Conservation (phyloP, 2,113 vertebrate genomes). For the Eira barbara region DNA sequence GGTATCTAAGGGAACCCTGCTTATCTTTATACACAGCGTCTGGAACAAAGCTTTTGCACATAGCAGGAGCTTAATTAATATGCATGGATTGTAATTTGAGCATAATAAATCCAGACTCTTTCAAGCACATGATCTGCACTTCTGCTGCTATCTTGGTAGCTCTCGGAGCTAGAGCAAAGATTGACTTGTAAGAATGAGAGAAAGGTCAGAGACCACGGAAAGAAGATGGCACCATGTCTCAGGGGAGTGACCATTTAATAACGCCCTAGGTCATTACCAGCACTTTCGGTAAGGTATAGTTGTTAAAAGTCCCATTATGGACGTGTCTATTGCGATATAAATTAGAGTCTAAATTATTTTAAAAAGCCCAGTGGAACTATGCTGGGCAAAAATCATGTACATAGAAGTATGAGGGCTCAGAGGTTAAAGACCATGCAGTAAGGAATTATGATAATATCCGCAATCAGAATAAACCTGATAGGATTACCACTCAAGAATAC, state of each 20-base stretch:
- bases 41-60: background rate
- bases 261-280: background rate
- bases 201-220: background rate
- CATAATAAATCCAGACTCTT: background rate
- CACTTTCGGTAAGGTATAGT: background rate
- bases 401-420: background rate
- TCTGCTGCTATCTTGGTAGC: background rate
- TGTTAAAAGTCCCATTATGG: background rate
- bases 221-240: background rate
- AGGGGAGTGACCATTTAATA: background rate
- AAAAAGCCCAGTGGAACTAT: background rate
- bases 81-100: background rate
- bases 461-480: background rate
- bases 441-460: background rate
- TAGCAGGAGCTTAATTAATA: constrained; percentile 11
- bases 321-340: background rate
- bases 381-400: background rate
- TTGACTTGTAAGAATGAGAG: background rate
- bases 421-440: background rate
- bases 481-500: background rate
- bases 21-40: background rate
- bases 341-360: constrained; percentile 5
- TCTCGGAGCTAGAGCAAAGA: background rate
- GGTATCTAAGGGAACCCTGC: background rate
- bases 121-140: background rate